A percentile compares a stretch with the other conserved stretches of the same genome.
Conservation (phyloP, 53 echinoderm and acorn worm species). For the Temnopleurus reevesii region DNA sequence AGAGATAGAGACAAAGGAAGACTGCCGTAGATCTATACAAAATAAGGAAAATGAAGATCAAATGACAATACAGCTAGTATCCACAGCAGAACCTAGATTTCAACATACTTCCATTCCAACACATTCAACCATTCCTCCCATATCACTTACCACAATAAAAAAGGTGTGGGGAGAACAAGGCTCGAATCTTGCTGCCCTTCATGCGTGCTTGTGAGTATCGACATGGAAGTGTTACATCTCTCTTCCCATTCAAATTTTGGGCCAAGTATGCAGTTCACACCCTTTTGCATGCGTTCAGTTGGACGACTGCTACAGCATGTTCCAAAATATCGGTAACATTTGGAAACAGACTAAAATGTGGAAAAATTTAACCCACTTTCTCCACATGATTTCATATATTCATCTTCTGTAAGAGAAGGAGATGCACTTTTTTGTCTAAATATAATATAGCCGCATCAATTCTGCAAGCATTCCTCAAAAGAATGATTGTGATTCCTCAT, state of each 20-base stretch:
- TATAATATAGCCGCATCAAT: too few species aligned
- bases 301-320: not conserved
- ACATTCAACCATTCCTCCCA: not conserved
- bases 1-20: not conserved
- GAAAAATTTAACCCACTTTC: too few species aligned
- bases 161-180: not conserved
- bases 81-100: not conserved
- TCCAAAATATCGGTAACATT: too few species aligned
- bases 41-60: not conserved
- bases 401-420: too few species aligned
- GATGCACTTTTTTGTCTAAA: too few species aligned
- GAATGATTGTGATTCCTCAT: too few species aligned
- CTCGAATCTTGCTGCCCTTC: not conserved
- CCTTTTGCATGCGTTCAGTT: not conserved
- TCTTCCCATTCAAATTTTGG: not conserved
- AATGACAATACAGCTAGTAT: not conserved
- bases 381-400: too few species aligned
- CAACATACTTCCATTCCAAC: not conserved
- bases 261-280: slow-evolving; percentile 20
- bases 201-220: slow-evolving; percentile 6
- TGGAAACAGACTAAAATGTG: too few species aligned
- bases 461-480: too few species aligned
- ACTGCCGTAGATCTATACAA: not conserved
- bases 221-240: slow-evolving; percentile 15
- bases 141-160: not conserved